Conservation (phyloP, 2,888 invertebrate species). For the Elegia similella region DNA sequence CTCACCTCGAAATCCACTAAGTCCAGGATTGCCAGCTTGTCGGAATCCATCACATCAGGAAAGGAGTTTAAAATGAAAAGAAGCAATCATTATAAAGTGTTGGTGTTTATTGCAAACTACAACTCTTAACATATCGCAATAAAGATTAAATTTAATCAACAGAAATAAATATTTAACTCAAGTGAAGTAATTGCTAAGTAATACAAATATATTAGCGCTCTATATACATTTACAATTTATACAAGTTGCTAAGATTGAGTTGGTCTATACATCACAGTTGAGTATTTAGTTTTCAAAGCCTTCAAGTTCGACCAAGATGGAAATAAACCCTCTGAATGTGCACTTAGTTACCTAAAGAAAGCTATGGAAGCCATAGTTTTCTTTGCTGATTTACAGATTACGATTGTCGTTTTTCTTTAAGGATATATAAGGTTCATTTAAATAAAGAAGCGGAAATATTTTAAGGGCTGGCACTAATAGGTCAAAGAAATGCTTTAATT, state of each 20-base stretch:
- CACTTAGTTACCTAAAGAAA: not conserved
- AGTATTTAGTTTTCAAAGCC: slow-evolving; percentile 33
- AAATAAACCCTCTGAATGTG: not conserved
- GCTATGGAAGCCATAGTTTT: too few species aligned
- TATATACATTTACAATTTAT: slow-evolving; percentile 30
- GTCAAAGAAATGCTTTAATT: too few species aligned
- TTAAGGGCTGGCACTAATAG: too few species aligned
- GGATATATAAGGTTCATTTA: too few species aligned
- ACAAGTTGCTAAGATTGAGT: slow-evolving; percentile 33
- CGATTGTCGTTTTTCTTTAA: too few species aligned
- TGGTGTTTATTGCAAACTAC: slow-evolving; percentile 43
- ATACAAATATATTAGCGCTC: slow-evolving; percentile 23
- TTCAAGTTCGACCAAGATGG: slow-evolving; percentile 1
- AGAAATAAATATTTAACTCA: slow-evolving; percentile 35
- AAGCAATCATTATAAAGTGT: slow-evolving; percentile 28
- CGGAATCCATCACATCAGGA: too few species aligned
- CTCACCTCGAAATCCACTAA: too few species aligned
- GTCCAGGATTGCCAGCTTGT: too few species aligned
- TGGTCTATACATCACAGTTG: slow-evolving; percentile 47
- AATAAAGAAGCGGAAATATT: too few species aligned
- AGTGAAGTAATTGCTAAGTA: slow-evolving; percentile 31
- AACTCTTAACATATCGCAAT: slow-evolving; percentile 31
- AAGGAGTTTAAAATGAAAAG: slow-evolving; percentile 16
- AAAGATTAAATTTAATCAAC: slow-evolving; percentile 36
- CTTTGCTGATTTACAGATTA: too few species aligned